Conservation (phyloP, 2,797 vertebrate species). For the Macropodus opercularis region DNA sequence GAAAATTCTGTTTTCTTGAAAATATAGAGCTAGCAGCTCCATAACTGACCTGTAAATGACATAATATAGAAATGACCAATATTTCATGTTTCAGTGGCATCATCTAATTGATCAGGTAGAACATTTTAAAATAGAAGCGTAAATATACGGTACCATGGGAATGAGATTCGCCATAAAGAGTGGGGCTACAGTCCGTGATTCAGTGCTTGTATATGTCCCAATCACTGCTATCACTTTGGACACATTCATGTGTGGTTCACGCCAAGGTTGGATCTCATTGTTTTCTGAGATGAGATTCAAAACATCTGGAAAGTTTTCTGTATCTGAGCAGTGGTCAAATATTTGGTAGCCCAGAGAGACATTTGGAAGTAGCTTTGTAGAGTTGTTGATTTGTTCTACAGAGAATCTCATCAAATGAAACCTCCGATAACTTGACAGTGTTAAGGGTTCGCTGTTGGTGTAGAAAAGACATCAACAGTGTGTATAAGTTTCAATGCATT, state of each 20-base stretch:
- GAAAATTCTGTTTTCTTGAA: constrained; percentile 62
- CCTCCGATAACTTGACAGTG: constrained; percentile 72
- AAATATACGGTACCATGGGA: constrained; percentile 71
- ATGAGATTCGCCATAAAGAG: constrained; percentile 66
- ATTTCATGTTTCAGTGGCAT: background rate
- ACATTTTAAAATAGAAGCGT: background rate
- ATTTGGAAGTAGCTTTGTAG: constrained; percentile 78
- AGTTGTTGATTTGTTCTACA: constrained; percentile 85
- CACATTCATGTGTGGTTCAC: background rate
- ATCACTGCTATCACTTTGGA: constrained; percentile 68
- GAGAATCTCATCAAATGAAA: constrained; percentile 87
- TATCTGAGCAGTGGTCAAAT: constrained; percentile 81
- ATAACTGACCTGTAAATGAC: constrained; percentile 74
- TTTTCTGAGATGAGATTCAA: constrained; percentile 69
- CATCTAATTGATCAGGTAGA: background rate
- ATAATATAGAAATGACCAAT: background rate
- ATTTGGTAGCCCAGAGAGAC: constrained; percentile 85
- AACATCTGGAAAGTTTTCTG: constrained; percentile 56
- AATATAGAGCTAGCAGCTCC: constrained; percentile 67
- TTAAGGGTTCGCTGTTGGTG: constrained; percentile 60
- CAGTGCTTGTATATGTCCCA: constrained; percentile 62
- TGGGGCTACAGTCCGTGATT: constrained; percentile 56
- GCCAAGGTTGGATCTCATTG: constrained; percentile 39
- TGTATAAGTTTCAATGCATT: background rate
- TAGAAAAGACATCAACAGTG: background rate